phyloP scores from a whole-genome alignment of 1,140 invertebrate species.

The Drosophila punjabiensis region DNA sequence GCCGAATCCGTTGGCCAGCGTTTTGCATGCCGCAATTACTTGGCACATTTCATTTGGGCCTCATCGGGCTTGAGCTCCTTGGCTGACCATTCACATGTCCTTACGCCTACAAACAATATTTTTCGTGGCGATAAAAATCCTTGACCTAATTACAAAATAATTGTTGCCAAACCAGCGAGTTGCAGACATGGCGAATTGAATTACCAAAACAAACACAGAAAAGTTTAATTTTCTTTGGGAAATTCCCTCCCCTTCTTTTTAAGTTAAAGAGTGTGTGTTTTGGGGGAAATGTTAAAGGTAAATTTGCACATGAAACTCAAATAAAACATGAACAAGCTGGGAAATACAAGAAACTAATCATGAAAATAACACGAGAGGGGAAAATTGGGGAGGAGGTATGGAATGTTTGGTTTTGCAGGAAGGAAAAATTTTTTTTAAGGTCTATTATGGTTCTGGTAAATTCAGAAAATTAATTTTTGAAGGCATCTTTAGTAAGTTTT shows the following conservation, averaged over 20 bases:
- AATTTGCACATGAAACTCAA: conserved; percentile 22
- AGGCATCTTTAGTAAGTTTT: neutral
- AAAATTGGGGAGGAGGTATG: neutral
- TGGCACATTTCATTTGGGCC: conserved; percentile 52
- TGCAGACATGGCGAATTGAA: conserved; percentile 66
- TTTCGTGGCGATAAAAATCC: conserved; percentile 68
- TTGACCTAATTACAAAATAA: conserved; percentile 83
- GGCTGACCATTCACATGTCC: conserved; percentile 44
- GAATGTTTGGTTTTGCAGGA: too few species aligned
- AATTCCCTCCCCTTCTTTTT: neutral
- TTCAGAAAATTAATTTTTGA: too few species aligned
- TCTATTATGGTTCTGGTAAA: too few species aligned
- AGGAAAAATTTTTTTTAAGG: too few species aligned
- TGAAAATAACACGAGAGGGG: neutral
- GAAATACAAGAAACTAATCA: conserved; percentile 7
- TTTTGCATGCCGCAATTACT: conserved; percentile 79
- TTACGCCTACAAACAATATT: conserved; percentile 26
- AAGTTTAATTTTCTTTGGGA: conserved; percentile 36
- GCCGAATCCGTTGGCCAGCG: conserved; percentile 39
- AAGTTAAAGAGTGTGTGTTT: conserved; percentile 11
- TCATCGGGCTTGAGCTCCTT: conserved; percentile 3
- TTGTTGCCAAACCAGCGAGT: conserved; percentile 62
- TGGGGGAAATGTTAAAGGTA: conserved; percentile 35
- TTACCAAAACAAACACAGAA: conserved; percentile 80
- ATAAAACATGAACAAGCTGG: conserved; percentile 23